phyloP scores from a whole-genome alignment of 2,113 vertebrate genomes.

The Ibidorhyncha struthersii region DNA sequence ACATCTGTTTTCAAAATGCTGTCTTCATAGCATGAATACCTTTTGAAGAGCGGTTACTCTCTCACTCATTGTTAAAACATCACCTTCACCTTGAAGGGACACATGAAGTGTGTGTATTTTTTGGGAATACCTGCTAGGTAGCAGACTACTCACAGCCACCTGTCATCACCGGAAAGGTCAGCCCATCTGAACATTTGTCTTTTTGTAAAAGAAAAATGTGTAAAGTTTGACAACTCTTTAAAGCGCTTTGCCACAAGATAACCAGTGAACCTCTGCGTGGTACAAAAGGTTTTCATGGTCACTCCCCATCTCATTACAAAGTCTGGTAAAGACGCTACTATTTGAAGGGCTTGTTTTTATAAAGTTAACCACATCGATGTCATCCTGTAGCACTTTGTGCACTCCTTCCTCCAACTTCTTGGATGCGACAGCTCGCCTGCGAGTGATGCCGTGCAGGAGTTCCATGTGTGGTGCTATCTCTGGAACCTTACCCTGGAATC shows the following conservation, averaged over 20 bases:
- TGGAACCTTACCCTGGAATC: not conserved
- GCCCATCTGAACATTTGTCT: not conserved
- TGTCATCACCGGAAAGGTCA: not conserved
- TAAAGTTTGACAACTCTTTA: not conserved
- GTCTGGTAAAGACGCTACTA: not conserved
- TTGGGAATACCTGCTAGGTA: not conserved
- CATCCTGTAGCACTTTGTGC: not conserved
- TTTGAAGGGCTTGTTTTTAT: not conserved
- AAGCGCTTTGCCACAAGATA: not conserved
- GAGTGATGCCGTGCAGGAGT: not conserved
- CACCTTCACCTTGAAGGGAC: not conserved
- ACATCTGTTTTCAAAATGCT: not conserved
- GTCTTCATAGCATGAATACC: not conserved
- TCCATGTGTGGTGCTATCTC: accelerated
- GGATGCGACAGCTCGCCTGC: not conserved
- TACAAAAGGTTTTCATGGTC: not conserved
- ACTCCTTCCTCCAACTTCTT: not conserved
- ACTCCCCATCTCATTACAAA: not conserved
- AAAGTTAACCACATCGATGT: not conserved
- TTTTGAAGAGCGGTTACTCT: not conserved
- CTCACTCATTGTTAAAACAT: not conserved
- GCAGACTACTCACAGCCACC: not conserved
- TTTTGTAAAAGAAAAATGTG: not conserved
- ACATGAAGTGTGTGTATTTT: not conserved
- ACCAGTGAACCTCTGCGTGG: not conserved